Evolutionary conservation across 1,140 invertebrate species (phyloP).

Genomic region (Eciton burchellii): DNA sequence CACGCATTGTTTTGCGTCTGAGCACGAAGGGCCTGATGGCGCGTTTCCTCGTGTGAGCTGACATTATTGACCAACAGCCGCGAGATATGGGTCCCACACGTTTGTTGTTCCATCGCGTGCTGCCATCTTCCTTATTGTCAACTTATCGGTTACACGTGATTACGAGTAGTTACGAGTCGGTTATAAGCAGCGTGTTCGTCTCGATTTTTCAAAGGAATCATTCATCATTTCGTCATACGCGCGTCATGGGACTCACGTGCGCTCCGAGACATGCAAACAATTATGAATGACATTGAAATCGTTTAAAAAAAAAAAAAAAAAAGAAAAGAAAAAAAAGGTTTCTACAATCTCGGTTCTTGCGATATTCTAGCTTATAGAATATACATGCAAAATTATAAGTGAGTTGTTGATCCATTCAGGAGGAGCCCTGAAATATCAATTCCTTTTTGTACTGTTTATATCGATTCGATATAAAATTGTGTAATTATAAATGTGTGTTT

Average conservation of each 20-base stretch:
- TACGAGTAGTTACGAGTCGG: conserved; percentile 60
- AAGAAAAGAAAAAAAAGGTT: no score
- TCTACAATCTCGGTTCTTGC: no score
- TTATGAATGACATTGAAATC: no score
- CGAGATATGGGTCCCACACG: conserved; percentile 63
- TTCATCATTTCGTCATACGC: neutral
- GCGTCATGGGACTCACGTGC: neutral
- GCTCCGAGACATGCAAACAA: neutral
- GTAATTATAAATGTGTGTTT: neutral
- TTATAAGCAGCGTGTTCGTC: neutral
- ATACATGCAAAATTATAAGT: no score
- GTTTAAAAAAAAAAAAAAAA: no score
- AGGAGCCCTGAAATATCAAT: no score
- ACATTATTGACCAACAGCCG: conserved; percentile 71
- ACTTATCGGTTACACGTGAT: conserved; percentile 74
- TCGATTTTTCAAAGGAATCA: conserved; percentile 30
- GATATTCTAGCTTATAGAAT: neutral
- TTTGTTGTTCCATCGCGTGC: conserved; percentile 75
- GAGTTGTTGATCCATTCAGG: no score
- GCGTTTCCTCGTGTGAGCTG: conserved; percentile 1
- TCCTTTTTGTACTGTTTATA: no score
- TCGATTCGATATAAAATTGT: neutral
- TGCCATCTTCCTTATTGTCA: conserved; percentile 72
- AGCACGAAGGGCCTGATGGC: conserved; percentile 8
- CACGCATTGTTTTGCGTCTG: conserved; percentile 12